Evolutionary conservation across 2,113 vertebrate genomes (phyloP).

Genomic region (Anser brachyrhynchus): DNA sequence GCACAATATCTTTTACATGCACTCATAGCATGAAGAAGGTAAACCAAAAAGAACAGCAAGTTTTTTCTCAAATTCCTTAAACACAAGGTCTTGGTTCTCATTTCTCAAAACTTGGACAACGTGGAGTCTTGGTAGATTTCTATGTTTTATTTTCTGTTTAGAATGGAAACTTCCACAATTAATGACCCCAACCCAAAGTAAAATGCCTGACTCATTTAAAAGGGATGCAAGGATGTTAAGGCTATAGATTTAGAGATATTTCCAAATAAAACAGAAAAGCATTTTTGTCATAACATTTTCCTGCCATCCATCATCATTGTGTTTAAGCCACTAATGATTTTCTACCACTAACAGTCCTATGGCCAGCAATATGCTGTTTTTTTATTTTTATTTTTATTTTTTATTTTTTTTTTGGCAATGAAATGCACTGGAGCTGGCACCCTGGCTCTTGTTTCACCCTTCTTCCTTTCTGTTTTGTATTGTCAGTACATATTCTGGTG

Average conservation of each 20-base stretch:
- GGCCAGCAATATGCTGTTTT: not conserved
- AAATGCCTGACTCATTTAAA: not conserved
- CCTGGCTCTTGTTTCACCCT: not conserved
- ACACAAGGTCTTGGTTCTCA: not conserved
- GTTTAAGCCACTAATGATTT: not conserved
- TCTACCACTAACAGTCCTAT: not conserved
- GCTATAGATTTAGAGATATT: not conserved
- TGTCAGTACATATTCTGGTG: no score
- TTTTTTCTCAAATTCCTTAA: not conserved
- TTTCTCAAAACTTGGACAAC: not conserved
- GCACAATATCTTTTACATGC: rapidly evolving
- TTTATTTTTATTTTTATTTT: no score
- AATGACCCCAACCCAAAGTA: not conserved
- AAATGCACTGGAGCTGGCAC: not conserved
- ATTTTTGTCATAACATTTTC: not conserved
- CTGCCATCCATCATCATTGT: not conserved
- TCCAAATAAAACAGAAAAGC: not conserved
- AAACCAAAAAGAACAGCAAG: not conserved
- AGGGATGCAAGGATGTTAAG: not conserved
- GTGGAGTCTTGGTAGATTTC: not conserved
- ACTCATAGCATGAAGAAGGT: not conserved
- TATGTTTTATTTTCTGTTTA: not conserved
- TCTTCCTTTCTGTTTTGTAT: not conserved
- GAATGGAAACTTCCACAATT: not conserved
- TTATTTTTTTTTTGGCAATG: not conserved